Conservation (phyloP, 2,113 vertebrate species). For the Ctenodactylus gundi region DNA sequence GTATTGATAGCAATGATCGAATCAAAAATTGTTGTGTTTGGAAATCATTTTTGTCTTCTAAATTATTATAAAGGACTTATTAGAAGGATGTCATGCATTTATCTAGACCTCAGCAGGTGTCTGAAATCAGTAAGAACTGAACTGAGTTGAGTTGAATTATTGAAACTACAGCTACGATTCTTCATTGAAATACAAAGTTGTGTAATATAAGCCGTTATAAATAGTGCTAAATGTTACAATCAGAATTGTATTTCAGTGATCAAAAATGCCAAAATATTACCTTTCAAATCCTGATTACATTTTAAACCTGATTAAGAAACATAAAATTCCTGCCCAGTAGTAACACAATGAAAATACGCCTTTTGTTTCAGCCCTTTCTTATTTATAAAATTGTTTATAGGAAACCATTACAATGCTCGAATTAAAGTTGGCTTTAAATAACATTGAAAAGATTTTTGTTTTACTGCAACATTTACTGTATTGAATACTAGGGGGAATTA, state of each 20-base stretch:
- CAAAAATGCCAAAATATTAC: neutral
- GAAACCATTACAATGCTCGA: neutral
- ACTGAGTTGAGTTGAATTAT: constrained; percentile 11
- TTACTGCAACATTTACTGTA: neutral
- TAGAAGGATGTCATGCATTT: neutral
- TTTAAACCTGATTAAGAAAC: neutral
- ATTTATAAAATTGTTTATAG: neutral
- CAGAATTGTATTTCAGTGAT: neutral
- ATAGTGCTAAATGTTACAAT: neutral
- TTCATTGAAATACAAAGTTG: neutral
- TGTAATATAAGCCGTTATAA: neutral
- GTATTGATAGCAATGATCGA: neutral
- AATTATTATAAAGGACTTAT: neutral
- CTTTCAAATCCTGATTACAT: neutral
- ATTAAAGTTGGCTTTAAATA: neutral
- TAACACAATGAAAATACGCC: neutral
- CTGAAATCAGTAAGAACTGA: neutral
- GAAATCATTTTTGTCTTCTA: neutral
- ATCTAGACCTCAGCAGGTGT: neutral
- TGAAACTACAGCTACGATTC: neutral
- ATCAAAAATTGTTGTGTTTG: neutral
- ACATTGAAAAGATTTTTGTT: neutral
- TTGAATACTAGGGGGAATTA: too few relatives aligned
- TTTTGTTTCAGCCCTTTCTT: neutral
- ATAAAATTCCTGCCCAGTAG: neutral